Conservation (phyloP, 2,113 vertebrate species). For the Etheostoma spectabile region DNA sequence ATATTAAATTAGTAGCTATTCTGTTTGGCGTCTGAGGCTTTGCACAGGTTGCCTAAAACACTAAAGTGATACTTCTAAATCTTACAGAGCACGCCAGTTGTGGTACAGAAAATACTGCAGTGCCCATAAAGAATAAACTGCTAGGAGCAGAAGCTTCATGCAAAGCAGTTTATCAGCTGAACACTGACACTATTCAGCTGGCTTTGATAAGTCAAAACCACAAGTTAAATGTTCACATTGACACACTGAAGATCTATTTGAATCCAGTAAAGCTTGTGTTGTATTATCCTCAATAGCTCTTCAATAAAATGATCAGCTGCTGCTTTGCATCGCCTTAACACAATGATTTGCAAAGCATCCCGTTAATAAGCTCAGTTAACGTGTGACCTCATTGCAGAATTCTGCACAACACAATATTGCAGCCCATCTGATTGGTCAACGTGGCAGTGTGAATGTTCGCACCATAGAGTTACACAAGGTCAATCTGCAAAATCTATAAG, state of each 20-base stretch:
- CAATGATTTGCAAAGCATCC: conserved; percentile 38
- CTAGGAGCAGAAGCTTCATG: conserved; percentile 23
- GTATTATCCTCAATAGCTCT: conserved; percentile 2
- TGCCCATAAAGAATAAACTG: not conserved
- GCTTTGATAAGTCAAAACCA: conserved; percentile 44
- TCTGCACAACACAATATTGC: not conserved
- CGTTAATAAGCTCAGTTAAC: conserved; percentile 34
- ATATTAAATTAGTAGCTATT: not conserved
- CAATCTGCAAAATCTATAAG: not conserved
- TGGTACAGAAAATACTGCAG: not conserved
- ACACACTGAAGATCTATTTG: conserved; percentile 27
- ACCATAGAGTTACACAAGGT: not conserved
- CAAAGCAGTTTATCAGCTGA: conserved; percentile 40
- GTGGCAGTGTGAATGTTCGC: not conserved
- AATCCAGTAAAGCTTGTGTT: conserved; percentile 34
- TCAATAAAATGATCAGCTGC: conserved; percentile 23
- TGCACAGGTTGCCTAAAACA: not conserved
- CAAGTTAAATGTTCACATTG: conserved; percentile 34
- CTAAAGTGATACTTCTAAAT: not conserved
- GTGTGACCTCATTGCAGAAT: conserved; percentile 10
- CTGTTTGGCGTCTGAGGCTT: not conserved
- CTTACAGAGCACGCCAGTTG: not conserved
- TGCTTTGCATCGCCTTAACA: conserved; percentile 52
- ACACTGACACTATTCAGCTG: conserved; percentile 39
- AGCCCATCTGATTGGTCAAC: not conserved